Conservation (phyloP, 2,113 vertebrate genomes). For the Grantiella picta region DNA sequence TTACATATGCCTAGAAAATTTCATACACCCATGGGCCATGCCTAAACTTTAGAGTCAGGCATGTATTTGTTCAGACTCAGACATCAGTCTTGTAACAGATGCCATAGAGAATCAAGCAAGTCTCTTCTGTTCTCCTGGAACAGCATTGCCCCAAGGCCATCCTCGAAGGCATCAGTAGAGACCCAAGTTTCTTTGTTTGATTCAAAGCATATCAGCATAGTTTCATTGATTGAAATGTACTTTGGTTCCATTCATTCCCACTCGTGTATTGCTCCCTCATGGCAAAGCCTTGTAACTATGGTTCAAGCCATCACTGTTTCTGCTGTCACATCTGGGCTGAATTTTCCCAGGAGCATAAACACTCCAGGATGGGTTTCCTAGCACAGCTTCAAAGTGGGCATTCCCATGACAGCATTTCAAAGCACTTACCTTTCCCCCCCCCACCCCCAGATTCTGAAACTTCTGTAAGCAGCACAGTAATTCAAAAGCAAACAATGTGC, state of each 20-base stretch:
- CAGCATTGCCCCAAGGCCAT: constrained; percentile 33
- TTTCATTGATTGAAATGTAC: constrained; percentile 48
- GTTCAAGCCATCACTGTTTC: not conserved
- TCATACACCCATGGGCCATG: not conserved
- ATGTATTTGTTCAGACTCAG: constrained; percentile 5
- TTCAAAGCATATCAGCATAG: constrained; percentile 38
- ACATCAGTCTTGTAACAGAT: not conserved
- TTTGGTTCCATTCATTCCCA: constrained; percentile 26
- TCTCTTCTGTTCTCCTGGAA: constrained; percentile 30
- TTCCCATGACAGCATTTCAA: constrained; percentile 40
- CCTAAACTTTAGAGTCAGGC: not conserved
- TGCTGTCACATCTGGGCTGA: constrained; percentile 28
- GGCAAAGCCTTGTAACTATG: constrained; percentile 26
- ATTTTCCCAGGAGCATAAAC: constrained; percentile 28
- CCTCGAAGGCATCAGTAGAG: constrained; percentile 42
- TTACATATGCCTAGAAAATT: not conserved
- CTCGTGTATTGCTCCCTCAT: constrained; percentile 28
- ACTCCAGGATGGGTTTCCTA: constrained; percentile 12
- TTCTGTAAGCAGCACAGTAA: not conserved
- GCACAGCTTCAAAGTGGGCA: constrained; percentile 26
- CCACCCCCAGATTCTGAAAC: not conserved
- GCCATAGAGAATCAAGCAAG: not conserved
- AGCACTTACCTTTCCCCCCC: not conserved
- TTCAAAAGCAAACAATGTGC: not conserved
- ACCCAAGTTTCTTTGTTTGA: constrained; percentile 18